Conservation (phyloP, 2,113 vertebrate species). For the Cyprinodon variegatus region DNA sequence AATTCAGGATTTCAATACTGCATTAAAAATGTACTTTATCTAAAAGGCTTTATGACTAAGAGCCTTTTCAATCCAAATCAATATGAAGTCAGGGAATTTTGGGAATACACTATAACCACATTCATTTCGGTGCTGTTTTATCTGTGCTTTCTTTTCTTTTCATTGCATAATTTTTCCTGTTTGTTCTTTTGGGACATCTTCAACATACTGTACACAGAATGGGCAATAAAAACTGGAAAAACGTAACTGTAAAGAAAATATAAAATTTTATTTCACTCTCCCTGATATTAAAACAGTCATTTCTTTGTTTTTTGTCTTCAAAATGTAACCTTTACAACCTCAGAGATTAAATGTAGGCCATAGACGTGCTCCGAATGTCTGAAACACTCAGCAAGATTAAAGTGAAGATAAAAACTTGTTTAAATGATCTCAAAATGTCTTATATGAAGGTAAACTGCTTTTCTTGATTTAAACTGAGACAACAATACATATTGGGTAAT, state of each 20-base stretch:
- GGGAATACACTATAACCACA: not conserved
- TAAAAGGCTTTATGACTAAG: not conserved
- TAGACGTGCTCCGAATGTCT: conserved; percentile 82
- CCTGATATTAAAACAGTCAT: not conserved
- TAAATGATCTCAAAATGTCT: conserved; percentile 77
- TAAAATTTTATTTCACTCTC: not conserved
- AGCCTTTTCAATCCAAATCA: not conserved
- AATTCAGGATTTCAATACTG: not conserved
- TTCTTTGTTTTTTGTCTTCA: conserved; percentile 41
- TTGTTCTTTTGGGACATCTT: conserved; percentile 70
- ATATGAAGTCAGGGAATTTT: not conserved
- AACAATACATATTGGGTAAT: conserved; percentile 3
- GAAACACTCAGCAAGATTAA: conserved; percentile 73
- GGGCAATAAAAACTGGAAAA: conserved; percentile 17
- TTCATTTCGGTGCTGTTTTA: not conserved
- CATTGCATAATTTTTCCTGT: not conserved
- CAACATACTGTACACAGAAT: conserved; percentile 33
- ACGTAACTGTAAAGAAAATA: conserved; percentile 33
- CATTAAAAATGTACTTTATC: not conserved
- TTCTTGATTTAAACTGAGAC: conserved; percentile 38
- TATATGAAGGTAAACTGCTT: conserved; percentile 63
- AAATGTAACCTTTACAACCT: conserved; percentile 74
- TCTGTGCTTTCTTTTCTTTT: too few species aligned
- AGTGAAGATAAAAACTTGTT: conserved; percentile 5
- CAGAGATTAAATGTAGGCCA: conserved; percentile 92